These are phyloP conservation scores for Ashinkailepas kermadecensis DNA, from an alignment of 2,888 invertebrate species.

Conservation along the genomic window DNA sequence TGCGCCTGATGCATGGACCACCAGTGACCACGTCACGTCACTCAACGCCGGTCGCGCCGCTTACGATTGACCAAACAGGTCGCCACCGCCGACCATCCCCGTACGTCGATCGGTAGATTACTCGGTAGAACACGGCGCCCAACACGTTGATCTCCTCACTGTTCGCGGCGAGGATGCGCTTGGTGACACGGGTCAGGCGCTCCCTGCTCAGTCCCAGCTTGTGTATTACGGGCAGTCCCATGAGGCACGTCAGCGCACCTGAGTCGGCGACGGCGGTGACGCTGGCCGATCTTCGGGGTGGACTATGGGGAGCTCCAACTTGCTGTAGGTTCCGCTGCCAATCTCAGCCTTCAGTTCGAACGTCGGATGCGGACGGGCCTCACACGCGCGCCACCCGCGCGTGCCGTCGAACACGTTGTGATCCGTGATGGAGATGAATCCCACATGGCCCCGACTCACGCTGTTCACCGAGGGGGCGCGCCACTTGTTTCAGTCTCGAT, in stretches of 20 bases:
- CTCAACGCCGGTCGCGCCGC: too few species aligned
- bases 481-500: too few species aligned
- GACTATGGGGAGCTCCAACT: slow-evolving; percentile 16
- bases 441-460: neutral
- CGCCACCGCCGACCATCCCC: too few species aligned
- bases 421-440: neutral
- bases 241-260: slow-evolving; percentile 24
- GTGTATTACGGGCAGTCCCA: slow-evolving; percentile 21
- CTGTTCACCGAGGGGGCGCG: neutral
- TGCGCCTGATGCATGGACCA: too few species aligned
- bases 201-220: slow-evolving; percentile 10
- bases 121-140: neutral
- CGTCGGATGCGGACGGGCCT: slow-evolving; percentile 23
- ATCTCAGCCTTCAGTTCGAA: slow-evolving; percentile 10
- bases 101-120: too few species aligned
- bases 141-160: slow-evolving; percentile 22
- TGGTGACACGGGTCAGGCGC: slow-evolving; percentile 21
- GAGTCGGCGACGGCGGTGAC: slow-evolving; percentile 24
- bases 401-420: neutral
- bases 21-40: too few species aligned
- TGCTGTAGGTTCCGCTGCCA: slow-evolving; percentile 20
- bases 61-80: too few species aligned
- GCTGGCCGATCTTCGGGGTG: slow-evolving; percentile 22
- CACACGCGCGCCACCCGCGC: neutral
- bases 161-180: slow-evolving; percentile 17